Conservation (phyloP, 1,140 invertebrate genomes). For the Ectropis grisescens region DNA sequence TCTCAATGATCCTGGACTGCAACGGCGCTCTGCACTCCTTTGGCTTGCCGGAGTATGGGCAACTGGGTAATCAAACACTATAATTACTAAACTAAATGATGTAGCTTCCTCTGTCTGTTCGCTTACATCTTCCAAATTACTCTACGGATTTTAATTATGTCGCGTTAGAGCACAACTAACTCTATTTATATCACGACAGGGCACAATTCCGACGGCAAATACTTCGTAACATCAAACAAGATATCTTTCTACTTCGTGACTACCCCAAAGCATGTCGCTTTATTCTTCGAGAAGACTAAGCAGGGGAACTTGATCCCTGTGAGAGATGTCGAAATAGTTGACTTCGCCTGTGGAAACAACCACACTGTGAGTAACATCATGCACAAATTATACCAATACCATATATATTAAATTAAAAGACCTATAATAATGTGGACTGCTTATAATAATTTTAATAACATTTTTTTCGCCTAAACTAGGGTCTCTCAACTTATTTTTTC, state of each 20-base stretch:
- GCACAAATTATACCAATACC: too few relatives aligned
- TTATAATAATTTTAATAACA: too few relatives aligned
- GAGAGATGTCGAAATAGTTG: conserved; percentile 88
- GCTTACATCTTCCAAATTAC: too few relatives aligned
- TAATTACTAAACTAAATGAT: conserved; percentile 1
- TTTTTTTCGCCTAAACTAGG: too few relatives aligned
- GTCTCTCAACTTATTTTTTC: too few relatives aligned
- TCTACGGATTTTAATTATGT: too few relatives aligned
- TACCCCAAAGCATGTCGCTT: conserved; percentile 84
- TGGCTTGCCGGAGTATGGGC: conserved; percentile 93
- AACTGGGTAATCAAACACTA: conserved; percentile 74
- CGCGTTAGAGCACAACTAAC: too few relatives aligned
- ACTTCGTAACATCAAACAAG: conserved; percentile 91
- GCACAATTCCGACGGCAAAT: conserved; percentile 95
- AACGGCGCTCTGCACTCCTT: conserved; percentile 92
- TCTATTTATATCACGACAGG: too few relatives aligned
- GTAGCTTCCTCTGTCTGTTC: too few relatives aligned
- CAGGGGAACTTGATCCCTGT: conserved; percentile 88
- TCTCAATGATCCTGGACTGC: conserved; percentile 91
- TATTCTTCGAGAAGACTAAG: conserved; percentile 90
- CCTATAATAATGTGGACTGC: too few relatives aligned
- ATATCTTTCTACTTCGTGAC: conserved; percentile 89
- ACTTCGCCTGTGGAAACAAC: conserved; percentile 91
- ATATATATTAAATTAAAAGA: too few relatives aligned
- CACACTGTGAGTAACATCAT: conserved; percentile 80